These are phyloP conservation scores for Pogonocherus hispidulus DNA, from an alignment of 2,888 invertebrate genomes.

Conservation along the genomic window DNA sequence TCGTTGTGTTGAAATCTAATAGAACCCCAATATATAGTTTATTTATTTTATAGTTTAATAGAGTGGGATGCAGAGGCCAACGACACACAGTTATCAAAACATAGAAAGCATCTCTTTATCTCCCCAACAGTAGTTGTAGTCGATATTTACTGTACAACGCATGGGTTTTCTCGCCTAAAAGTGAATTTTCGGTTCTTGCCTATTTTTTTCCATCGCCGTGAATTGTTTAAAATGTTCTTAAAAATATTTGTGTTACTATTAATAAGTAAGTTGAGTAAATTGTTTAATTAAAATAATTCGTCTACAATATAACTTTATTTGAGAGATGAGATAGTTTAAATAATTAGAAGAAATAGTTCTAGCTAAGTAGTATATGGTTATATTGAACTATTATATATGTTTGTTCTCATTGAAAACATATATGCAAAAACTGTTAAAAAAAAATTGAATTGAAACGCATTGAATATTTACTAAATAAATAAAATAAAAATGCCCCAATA, in stretches of 20 bases:
- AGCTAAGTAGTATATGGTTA: too few relatives aligned
- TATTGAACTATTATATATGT: too few relatives aligned
- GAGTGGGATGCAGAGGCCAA: constrained; percentile 60
- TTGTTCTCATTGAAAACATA: too few relatives aligned
- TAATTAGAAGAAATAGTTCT: too few relatives aligned
- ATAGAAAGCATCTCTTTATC: constrained; percentile 52
- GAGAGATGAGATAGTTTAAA: too few relatives aligned
- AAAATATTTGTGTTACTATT: constrained; percentile 47
- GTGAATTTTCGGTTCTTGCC: constrained; percentile 23
- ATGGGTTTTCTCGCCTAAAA: constrained; percentile 39
- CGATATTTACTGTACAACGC: constrained; percentile 42
- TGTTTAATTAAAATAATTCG: constrained; percentile 39
- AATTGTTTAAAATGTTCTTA: constrained; percentile 44
- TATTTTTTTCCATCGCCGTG: constrained; percentile 30
- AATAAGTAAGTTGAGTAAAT: constrained; percentile 34
- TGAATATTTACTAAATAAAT: too few relatives aligned
- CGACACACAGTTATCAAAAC: constrained; percentile 59
- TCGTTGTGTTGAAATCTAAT: background rate
- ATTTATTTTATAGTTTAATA: constrained; percentile 39
- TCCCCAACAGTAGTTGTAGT: constrained; percentile 42
- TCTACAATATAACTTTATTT: too few relatives aligned
- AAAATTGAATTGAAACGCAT: too few relatives aligned
- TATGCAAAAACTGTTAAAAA: too few relatives aligned
- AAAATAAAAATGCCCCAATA: too few relatives aligned
- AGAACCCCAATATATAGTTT: constrained; percentile 14